Evolutionary conservation across 2,797 vertebrate species (phyloP).

Genomic region (Coranthus polyacanthus): DNA sequence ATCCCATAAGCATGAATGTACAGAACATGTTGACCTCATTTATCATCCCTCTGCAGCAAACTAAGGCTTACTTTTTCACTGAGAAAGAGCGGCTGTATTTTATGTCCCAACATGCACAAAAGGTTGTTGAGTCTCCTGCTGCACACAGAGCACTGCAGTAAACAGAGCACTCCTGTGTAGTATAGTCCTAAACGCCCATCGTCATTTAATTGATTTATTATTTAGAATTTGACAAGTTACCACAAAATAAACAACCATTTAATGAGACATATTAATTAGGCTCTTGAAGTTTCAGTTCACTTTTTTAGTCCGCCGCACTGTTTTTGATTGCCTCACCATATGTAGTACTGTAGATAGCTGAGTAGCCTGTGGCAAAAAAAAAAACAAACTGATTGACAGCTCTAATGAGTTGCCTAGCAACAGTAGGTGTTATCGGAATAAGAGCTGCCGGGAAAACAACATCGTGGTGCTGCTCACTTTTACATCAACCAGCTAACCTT

Average conservation of each 20-base stretch:
- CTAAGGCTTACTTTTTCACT: neutral
- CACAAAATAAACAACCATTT: neutral
- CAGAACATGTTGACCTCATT: neutral
- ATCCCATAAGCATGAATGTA: neutral
- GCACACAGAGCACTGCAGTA: neutral
- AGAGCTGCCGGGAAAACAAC: neutral
- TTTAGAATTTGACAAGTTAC: neutral
- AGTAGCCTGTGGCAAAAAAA: constrained; percentile 11
- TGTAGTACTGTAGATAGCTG: neutral
- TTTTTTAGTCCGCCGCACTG: neutral
- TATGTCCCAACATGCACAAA: neutral
- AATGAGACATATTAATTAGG: neutral
- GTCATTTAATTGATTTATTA: neutral
- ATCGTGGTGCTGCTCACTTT: neutral
- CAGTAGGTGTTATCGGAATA: neutral
- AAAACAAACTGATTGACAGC: constrained; percentile 8
- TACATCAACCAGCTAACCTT: neutral
- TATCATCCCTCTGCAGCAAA: neutral
- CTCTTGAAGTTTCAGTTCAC: neutral
- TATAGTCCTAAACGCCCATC: too few relatives aligned
- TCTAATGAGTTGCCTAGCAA: constrained; percentile 5
- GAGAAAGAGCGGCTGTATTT: neutral
- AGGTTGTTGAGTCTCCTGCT: neutral
- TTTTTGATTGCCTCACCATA: neutral
- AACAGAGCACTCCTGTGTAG: neutral